A percentile compares a stretch with the other conserved stretches of the same genome.
Conservation (phyloP, 2,797 vertebrate genomes). For the Etheostoma perlongum region DNA sequence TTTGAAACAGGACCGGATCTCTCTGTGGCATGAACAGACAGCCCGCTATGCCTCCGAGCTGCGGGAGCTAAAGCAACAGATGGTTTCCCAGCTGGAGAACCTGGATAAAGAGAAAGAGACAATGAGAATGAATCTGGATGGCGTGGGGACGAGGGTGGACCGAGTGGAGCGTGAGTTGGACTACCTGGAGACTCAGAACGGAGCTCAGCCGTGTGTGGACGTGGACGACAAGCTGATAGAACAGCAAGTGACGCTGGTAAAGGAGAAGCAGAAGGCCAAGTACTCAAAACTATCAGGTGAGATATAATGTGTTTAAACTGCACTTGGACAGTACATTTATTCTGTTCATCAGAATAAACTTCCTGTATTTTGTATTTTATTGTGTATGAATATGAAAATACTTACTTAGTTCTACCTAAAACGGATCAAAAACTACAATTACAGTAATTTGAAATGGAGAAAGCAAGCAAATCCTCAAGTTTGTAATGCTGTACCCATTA, state of each 20-base stretch:
- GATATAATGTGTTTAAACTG: conserved; percentile 19
- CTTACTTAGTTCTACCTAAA: background rate
- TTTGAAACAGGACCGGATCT: conserved; percentile 89
- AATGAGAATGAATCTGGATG: conserved; percentile 88
- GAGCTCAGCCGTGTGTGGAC: conserved; percentile 92
- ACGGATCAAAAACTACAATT: background rate
- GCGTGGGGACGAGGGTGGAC: conserved; percentile 89
- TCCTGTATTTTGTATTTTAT: no score
- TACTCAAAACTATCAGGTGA: conserved; percentile 93
- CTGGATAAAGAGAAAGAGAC: conserved; percentile 94
- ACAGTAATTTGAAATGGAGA: background rate
- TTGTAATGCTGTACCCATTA: background rate
- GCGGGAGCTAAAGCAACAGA: conserved; percentile 96
- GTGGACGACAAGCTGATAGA: conserved; percentile 93
- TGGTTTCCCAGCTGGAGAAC: conserved; percentile 92
- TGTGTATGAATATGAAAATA: background rate
- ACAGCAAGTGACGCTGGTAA: conserved; percentile 88
- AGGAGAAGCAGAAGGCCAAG: conserved; percentile 91
- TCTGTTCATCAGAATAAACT: background rate
- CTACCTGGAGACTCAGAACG: conserved; percentile 96
- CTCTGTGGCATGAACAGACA: conserved; percentile 96
- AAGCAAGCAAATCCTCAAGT: background rate
- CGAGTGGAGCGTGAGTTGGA: conserved; percentile 96
- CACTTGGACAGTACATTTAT: background rate
- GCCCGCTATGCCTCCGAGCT: conserved; percentile 93